A percentile compares a stretch with the other conserved stretches of the same genome.
phyloP scores from a whole-genome alignment of 2,113 vertebrate genomes.

The Trematocara zebra region DNA sequence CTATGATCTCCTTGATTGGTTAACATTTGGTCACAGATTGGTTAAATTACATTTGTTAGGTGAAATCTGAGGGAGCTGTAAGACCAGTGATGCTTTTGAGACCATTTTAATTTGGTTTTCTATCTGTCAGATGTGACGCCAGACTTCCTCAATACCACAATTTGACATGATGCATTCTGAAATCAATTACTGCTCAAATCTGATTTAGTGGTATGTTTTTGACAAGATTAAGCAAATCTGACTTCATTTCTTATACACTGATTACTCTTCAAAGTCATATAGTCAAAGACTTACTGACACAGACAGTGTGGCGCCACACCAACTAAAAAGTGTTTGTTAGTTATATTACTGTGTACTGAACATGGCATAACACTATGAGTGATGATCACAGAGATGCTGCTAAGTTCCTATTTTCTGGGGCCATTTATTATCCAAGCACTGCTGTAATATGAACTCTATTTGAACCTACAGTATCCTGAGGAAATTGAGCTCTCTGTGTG shows the following conservation, averaged over 20 bases:
- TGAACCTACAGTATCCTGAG: constrained; percentile 21
- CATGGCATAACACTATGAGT: background rate
- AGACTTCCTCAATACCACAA: background rate
- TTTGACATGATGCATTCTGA: background rate
- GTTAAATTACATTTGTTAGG: background rate
- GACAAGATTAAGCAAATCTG: background rate
- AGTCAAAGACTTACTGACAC: background rate
- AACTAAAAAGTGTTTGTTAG: background rate
- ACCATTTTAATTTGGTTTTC: background rate
- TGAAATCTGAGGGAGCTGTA: background rate
- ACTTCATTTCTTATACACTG: background rate
- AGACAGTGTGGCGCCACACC: background rate
- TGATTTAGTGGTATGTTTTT: background rate
- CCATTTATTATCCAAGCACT: background rate
- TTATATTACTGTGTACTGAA: background rate
- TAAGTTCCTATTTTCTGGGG: constrained; percentile 4
- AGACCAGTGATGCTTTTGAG: background rate
- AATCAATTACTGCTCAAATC: background rate
- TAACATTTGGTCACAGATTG: background rate
- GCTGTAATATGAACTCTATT: constrained; percentile 27
- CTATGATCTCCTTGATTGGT: background rate
- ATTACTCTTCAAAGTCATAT: background rate
- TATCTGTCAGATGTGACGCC: background rate
- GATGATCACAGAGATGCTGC: background rate
- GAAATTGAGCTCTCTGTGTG: background rate